phyloP scores from a whole-genome alignment of 2,113 vertebrate genomes.

The Spermophilus dauricus region DNA sequence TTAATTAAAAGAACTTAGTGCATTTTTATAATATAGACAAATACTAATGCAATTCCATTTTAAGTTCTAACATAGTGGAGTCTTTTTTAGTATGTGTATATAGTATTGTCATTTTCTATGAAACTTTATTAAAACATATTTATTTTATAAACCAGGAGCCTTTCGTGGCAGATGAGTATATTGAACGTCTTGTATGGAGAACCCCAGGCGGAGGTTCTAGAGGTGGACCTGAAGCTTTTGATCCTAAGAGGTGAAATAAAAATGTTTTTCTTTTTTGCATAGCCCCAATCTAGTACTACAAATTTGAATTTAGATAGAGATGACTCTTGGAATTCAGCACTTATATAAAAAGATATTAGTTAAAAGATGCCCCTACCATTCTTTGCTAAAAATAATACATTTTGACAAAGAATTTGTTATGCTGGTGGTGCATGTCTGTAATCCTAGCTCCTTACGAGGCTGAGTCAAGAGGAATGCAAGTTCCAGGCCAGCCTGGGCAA shows the following conservation, averaged over 20 bases:
- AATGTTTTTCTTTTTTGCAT: background rate
- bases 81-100: constrained; percentile 61
- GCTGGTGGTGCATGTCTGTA: no score
- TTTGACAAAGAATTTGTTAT: no score
- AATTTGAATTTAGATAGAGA: constrained; percentile 29
- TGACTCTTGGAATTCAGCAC: background rate
- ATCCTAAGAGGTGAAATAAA: constrained; percentile 96
- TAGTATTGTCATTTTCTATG: constrained; percentile 65
- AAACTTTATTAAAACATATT: constrained; percentile 75
- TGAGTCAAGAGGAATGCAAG: no score
- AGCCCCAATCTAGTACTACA: constrained; percentile 10
- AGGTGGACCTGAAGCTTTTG: constrained; percentile 97
- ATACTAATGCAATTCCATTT: constrained; percentile 60
- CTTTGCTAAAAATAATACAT: no score
- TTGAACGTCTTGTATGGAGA: constrained; percentile 98
- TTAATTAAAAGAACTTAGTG: background rate
- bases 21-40: constrained; percentile 28
- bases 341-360: constrained; percentile 38
- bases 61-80: constrained; percentile 28
- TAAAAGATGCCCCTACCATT: background rate
- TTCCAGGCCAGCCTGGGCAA: no score
- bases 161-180: constrained; percentile 99
- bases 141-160: constrained; percentile 93
- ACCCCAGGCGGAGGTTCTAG: constrained; percentile 98
- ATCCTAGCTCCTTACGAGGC: no score